Evolutionary conservation across 2,113 vertebrate genomes (phyloP).

Genomic region (Chiloscyllium plagiosum): DNA sequence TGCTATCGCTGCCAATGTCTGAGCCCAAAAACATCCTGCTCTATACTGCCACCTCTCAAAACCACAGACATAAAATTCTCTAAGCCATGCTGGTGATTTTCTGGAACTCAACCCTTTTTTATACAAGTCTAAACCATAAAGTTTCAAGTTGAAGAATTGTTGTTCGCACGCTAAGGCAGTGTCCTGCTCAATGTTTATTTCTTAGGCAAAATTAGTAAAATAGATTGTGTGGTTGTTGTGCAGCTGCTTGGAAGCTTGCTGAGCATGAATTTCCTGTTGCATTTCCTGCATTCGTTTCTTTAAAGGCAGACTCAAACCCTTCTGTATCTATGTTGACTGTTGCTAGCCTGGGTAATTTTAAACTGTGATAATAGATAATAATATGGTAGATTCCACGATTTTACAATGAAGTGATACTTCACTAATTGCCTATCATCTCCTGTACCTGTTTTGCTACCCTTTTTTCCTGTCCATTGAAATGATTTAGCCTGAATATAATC

Average conservation of each 20-base stretch:
- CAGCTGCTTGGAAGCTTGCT: not conserved
- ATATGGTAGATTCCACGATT: not conserved
- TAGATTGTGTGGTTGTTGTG: not conserved
- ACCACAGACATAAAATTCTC: not conserved
- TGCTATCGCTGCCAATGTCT: not conserved
- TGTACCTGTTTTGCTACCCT: no score
- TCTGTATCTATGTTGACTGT: not conserved
- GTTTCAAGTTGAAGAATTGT: not conserved
- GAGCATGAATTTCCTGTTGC: not conserved
- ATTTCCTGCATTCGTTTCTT: not conserved
- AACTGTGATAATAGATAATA: no score
- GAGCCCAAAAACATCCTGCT: not conserved
- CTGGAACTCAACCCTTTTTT: not conserved
- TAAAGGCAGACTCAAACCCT: not conserved
- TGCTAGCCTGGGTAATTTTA: not conserved
- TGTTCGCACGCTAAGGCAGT: not conserved
- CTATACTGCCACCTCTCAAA: not conserved
- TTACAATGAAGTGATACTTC: not conserved
- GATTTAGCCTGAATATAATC: not conserved
- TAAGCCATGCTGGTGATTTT: not conserved
- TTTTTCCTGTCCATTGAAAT: not conserved
- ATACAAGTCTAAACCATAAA: not conserved
- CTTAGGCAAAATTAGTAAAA: not conserved
- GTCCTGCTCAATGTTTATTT: not conserved
- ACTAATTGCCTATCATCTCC: not conserved